A percentile compares a stretch with the other conserved stretches of the same genome.
Conservation (phyloP, 2,797 vertebrate species). For the Anguilla marmorata region DNA sequence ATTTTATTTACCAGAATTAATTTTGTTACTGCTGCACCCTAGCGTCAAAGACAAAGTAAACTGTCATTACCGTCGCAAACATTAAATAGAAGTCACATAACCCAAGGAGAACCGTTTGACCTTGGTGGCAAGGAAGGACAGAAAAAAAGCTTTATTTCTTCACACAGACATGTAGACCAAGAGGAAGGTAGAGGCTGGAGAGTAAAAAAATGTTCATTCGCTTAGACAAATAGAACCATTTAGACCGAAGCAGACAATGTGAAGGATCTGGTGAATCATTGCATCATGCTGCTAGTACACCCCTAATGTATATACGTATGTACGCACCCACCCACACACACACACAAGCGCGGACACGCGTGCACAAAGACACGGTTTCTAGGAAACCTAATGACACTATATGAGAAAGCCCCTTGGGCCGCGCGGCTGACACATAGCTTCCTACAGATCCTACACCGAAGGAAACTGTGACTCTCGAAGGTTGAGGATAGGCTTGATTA, state of each 20-base stretch:
- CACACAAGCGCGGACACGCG: not conserved
- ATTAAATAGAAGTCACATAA: constrained; percentile 3
- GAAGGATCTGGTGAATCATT: not conserved
- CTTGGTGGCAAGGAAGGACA: too few species aligned
- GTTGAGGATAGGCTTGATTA: not conserved
- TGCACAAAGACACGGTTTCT: not conserved
- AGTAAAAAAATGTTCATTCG: not conserved
- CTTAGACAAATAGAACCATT: not conserved
- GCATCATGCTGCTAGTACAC: not conserved
- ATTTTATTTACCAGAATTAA: too few species aligned
- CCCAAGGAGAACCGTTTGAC: not conserved
- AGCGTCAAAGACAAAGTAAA: not conserved
- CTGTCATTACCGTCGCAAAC: not conserved
- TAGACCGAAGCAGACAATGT: not conserved
- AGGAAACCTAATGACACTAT: not conserved
- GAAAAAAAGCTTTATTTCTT: not conserved
- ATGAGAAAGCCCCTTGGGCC: not conserved
- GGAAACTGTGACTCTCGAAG: not conserved
- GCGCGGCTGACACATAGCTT: not conserved
- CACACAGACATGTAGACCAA: not conserved
- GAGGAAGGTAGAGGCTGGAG: not conserved
- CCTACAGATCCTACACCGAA: not conserved
- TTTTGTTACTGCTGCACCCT: too few species aligned
- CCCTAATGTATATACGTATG: not conserved
- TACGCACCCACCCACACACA: not conserved